phyloP scores from a whole-genome alignment of 2,888 invertebrate genomes.

The Magallana nippona region DNA sequence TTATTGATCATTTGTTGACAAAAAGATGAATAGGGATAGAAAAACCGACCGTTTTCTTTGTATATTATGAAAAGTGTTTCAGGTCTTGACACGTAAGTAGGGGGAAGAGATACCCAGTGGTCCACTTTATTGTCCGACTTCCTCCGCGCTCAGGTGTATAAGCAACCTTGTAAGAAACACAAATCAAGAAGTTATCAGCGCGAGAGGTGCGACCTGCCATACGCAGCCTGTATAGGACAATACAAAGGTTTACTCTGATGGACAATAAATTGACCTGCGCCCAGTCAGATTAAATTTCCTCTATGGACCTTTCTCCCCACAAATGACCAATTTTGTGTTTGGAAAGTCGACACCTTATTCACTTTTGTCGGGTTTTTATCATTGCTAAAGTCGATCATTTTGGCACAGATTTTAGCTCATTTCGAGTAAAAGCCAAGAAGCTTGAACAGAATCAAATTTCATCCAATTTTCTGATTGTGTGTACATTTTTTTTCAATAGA shows the following conservation, averaged over 20 bases:
- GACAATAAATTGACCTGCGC: neutral
- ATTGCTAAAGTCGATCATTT: neutral
- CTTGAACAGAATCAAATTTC: neutral
- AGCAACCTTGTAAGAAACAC: slow-evolving; percentile 6
- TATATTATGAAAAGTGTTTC: slow-evolving; percentile 17
- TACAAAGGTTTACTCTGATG: slow-evolving; percentile 3
- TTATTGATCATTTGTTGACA: slow-evolving; percentile 19
- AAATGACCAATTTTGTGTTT: neutral
- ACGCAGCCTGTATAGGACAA: neutral
- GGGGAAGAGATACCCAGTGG: slow-evolving; percentile 17
- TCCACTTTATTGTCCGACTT: neutral
- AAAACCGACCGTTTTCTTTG: slow-evolving; percentile 6
- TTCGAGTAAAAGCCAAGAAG: neutral
- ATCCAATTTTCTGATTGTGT: neutral
- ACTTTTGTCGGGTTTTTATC: neutral
- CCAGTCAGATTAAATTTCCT: neutral
- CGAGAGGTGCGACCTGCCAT: slow-evolving; percentile 10
- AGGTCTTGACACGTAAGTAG: slow-evolving; percentile 8
- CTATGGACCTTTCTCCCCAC: neutral
- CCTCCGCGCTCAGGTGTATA: slow-evolving; percentile 16
- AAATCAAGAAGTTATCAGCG: slow-evolving; percentile 24
- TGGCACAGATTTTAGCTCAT: neutral
- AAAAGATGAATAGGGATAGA: slow-evolving; percentile 25
- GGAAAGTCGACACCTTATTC: neutral
- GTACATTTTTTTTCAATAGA: neutral